These are phyloP conservation scores for Sesia bembeciformis DNA, from an alignment of 2,888 invertebrate genomes.

Conservation along the genomic window DNA sequence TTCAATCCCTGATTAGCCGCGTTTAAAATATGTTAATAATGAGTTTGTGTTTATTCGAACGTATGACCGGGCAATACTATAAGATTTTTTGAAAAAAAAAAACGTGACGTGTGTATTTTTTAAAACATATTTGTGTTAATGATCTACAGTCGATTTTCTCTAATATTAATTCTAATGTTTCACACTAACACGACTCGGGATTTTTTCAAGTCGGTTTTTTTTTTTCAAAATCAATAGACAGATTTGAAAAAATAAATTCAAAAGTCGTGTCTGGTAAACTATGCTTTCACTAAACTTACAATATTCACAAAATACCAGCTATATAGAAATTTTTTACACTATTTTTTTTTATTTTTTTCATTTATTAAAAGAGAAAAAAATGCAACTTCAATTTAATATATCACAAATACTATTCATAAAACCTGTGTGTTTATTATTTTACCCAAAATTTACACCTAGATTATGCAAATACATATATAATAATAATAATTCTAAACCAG, in stretches of 20 bases:
- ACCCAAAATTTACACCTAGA: neutral
- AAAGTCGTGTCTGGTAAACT: too few species aligned
- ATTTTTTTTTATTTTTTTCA: slow-evolving; percentile 5
- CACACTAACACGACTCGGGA: too few species aligned
- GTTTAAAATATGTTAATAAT: too few species aligned
- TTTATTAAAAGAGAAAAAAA: slow-evolving; percentile 5
- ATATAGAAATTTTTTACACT: slow-evolving; percentile 10
- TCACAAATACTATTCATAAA: neutral
- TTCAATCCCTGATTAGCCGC: too few species aligned
- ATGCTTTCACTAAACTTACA: neutral
- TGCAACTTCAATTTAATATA: slow-evolving; percentile 3
- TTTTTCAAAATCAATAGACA: too few species aligned
- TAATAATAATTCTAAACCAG: neutral
- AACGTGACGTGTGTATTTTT: neutral
- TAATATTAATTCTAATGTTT: too few species aligned
- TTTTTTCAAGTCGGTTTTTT: too few species aligned
- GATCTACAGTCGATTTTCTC: too few species aligned
- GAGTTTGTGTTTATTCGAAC: too few species aligned
- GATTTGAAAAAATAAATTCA: too few species aligned
- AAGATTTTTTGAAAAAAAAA: neutral
- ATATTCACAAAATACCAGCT: slow-evolving; percentile 9
- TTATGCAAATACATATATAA: neutral
- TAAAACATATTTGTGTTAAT: too few species aligned
- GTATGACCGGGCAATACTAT: too few species aligned
- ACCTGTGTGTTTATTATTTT: neutral